A percentile compares a stretch with the other conserved stretches of the same genome.
These are phyloP conservation scores for Eubasilissa regina DNA, from an alignment of 1,140 invertebrate genomes.

Conservation along the genomic window DNA sequence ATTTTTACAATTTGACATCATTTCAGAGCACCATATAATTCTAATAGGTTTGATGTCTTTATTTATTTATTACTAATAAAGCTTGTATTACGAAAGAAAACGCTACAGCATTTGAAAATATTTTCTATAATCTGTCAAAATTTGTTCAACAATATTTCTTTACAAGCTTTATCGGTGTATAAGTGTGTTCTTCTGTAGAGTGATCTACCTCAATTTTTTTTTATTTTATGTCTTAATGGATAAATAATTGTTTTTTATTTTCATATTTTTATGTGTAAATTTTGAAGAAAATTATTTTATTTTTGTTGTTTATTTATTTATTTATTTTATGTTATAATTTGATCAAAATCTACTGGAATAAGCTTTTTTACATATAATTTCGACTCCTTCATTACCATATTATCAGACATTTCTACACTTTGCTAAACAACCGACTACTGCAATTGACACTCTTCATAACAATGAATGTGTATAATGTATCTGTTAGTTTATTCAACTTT, in stretches of 20 bases:
- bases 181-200: slow-evolving; percentile 5
- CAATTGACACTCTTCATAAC: slow-evolving; percentile 26
- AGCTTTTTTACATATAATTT: slow-evolving; percentile 34
- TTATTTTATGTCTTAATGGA: too few species aligned
- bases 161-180: background rate
- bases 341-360: background rate
- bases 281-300: too few species aligned
- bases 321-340: too few species aligned
- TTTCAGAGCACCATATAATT: background rate
- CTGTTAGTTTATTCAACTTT: too few species aligned
- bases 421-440: slow-evolving; percentile 31
- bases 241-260: too few species aligned
- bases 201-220: background rate
- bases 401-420: slow-evolving; percentile 36
- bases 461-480: background rate
- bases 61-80: background rate
- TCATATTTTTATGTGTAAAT: too few species aligned
- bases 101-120: background rate
- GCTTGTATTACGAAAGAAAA: background rate
- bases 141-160: background rate
- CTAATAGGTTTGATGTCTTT: background rate
- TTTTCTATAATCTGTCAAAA: background rate
- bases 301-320: too few species aligned
- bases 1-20: slow-evolving; percentile 21
- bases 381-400: slow-evolving; percentile 40